A percentile compares a stretch with the other conserved stretches of the same genome.
Conservation (phyloP, 1,140 invertebrate genomes). For the Drosophila nasuta region DNA sequence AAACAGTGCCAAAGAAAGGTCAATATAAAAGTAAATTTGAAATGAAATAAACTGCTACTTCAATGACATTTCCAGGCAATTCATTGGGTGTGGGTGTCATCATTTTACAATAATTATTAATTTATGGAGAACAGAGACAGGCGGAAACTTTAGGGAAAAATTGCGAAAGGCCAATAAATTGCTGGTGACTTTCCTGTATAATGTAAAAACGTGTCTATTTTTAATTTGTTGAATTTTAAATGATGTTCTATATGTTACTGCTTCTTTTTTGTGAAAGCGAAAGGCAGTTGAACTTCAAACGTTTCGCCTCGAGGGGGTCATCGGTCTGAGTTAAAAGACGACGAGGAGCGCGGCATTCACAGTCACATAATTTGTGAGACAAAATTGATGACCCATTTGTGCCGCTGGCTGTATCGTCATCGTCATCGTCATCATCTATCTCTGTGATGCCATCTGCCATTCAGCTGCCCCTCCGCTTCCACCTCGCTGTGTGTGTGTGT, state of each 20-base stretch:
- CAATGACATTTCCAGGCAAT: neutral
- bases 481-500: neutral
- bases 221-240: conserved; percentile 4
- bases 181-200: neutral
- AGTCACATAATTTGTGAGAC: conserved; percentile 42
- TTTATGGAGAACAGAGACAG: neutral
- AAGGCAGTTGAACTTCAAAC: conserved; percentile 38
- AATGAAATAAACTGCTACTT: neutral
- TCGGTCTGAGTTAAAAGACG: conserved; percentile 26
- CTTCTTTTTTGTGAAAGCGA: too few species aligned
- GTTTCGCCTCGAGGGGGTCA: conserved; percentile 38
- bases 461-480: neutral
- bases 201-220: neutral
- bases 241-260: neutral
- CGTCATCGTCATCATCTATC: conserved; percentile 46
- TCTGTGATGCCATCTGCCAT: neutral
- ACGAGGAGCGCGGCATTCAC: conserved; percentile 1
- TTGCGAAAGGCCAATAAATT: conserved; percentile 1
- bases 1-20: too few species aligned
- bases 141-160: neutral
- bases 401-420: conserved; percentile 43
- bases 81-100: neutral
- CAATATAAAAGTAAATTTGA: too few species aligned
- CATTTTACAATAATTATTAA: neutral
- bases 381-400: conserved; percentile 60